These are phyloP conservation scores for Magallana ariakensis DNA, from an alignment of 1,140 invertebrate genomes.

Conservation along the genomic window DNA sequence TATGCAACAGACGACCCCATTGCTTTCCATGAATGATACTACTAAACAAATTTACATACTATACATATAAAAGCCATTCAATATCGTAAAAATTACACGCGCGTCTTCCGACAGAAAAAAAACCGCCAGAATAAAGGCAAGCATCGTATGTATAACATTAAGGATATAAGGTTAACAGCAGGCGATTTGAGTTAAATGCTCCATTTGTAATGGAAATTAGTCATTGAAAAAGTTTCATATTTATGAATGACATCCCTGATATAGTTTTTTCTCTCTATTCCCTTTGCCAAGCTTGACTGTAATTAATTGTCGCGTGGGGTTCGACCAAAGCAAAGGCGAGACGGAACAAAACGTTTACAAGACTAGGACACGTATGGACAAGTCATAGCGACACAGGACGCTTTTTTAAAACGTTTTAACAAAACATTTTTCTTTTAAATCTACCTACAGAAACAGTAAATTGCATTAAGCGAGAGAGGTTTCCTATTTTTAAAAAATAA, in stretches of 20 bases:
- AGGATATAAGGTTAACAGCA: neutral
- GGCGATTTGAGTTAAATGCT: neutral
- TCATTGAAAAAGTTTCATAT: constrained; percentile 31
- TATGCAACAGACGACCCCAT: constrained; percentile 30
- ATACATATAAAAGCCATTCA: constrained; percentile 29
- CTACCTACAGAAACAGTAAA: neutral
- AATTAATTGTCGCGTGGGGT: neutral
- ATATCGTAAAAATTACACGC: constrained; percentile 34
- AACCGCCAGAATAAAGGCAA: neutral
- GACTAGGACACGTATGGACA: neutral
- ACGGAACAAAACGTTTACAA: neutral
- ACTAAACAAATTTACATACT: constrained; percentile 35
- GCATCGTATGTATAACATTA: neutral
- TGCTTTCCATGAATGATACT: constrained; percentile 25
- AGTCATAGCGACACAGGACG: neutral
- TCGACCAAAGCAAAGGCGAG: constrained; percentile 4
- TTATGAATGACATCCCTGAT: constrained; percentile 31
- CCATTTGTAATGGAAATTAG: constrained; percentile 18
- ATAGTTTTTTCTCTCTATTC: neutral
- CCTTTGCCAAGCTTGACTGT: neutral
- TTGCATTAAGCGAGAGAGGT: neutral
- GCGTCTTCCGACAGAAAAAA: constrained; percentile 12
- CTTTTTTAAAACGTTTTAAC: constrained; percentile 16
- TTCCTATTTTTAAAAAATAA: neutral
- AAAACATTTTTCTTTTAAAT: neutral